These are phyloP conservation scores for Agrilus planipennis DNA, from an alignment of 1,140 invertebrate genomes.

Conservation along the genomic window DNA sequence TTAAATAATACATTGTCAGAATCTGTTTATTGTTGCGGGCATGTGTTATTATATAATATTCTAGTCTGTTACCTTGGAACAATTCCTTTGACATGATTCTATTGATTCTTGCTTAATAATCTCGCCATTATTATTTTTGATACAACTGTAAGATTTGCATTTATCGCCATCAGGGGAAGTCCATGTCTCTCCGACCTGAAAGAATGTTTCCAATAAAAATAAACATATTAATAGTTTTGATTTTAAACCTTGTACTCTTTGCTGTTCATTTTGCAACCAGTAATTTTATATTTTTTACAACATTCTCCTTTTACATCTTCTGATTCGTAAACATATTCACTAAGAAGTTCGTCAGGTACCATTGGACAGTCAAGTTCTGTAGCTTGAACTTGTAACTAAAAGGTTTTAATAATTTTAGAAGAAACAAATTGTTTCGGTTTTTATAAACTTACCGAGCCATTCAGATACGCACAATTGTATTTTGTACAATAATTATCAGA, in stretches of 20 bases:
- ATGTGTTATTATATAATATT: too few species aligned
- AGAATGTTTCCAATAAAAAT: slow-evolving; percentile 2
- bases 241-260: background rate
- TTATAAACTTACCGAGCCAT: background rate
- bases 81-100: slow-evolving; percentile 30
- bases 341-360: background rate
- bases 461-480: background rate
- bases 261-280: background rate
- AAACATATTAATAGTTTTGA: background rate
- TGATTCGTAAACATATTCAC: background rate
- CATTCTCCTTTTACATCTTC: background rate
- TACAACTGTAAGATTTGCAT: slow-evolving; percentile 49
- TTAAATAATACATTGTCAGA: too few species aligned
- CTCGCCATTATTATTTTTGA: slow-evolving; percentile 35
- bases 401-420: too few species aligned
- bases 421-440: background rate
- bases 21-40: too few species aligned
- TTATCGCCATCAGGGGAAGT: slow-evolving; percentile 38
- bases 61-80: slow-evolving; percentile 29
- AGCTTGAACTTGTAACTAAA: background rate
- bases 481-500: background rate
- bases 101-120: slow-evolving; percentile 37
- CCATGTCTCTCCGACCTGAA: slow-evolving; percentile 45
- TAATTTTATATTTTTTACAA: background rate
- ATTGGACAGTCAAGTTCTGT: background rate